Conservation (phyloP, 2,797 vertebrate genomes). For the Gymnodraco acuticeps region DNA sequence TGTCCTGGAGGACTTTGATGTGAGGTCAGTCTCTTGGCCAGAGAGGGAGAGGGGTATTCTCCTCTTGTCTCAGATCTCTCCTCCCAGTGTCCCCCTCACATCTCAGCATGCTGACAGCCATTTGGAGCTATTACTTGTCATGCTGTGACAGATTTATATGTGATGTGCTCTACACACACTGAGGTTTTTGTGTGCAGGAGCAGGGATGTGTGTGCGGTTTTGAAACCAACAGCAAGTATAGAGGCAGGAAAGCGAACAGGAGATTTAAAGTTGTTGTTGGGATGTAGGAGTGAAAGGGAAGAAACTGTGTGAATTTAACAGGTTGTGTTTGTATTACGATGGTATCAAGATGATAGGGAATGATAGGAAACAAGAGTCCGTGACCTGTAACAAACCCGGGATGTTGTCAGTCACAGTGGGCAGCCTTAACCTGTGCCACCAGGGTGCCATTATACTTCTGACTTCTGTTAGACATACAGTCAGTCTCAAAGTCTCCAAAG, state of each 20-base stretch:
- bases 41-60: constrained; percentile 48
- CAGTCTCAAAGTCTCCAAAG: not conserved
- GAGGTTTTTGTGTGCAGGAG: constrained; percentile 45
- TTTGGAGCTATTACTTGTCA: constrained; percentile 75
- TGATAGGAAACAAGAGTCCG: not conserved
- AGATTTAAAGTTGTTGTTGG: constrained; percentile 25
- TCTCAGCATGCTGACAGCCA: constrained; percentile 69
- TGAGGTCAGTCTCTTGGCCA: constrained; percentile 71
- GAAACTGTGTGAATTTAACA: not conserved
- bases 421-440: not conserved
- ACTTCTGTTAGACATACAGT: not conserved
- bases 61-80: constrained; percentile 66
- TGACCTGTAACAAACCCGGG: not conserved
- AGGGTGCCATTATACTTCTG: not conserved
- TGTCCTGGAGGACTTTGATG: constrained; percentile 75
- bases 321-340: not conserved
- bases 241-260: constrained; percentile 4
- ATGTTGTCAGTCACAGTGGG: not conserved
- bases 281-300: not conserved
- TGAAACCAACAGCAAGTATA: constrained; percentile 16
- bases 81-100: constrained; percentile 58
- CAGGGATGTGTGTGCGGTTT: constrained; percentile 32
- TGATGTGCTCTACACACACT: constrained; percentile 50
- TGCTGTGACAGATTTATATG: constrained; percentile 71
- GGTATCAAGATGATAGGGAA: not conserved